Evolutionary conservation across 1,140 invertebrate genomes (phyloP), one percentile per base, ranked within the genome.

Genomic region (Schlechtendalia chinensis): DNA sequence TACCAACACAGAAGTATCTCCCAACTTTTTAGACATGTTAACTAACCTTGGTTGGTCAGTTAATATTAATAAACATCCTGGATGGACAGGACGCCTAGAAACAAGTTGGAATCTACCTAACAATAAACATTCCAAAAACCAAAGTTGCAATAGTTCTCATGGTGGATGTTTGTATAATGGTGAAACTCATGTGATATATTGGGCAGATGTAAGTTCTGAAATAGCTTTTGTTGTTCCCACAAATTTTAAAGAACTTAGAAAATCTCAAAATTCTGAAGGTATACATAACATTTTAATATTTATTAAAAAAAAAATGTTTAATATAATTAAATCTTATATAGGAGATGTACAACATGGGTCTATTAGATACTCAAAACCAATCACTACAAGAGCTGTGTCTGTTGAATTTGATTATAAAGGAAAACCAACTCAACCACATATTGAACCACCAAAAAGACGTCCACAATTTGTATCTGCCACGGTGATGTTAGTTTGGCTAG

Each of bases 181-280:
- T 0, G 87, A 89, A 22, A 89, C 89, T 61, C 88, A 91, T 83
- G 91, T 96, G 1, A 86, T 99, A 5, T 98, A 98, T 87, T 99
- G 96, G 96, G 93, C 96, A n/a, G 97, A 99, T 86, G 93, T 94
- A 0, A 93, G 91, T 39, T 94, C 94, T 2, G 96, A 98, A 88
- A 91, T 98, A 80, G 95, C 96, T 0, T 98, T 98, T 87, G 90
- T 98, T 63, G 93, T 98, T 27, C 96, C 97, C 3, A 94, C 94
- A 5, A 45, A 61, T 87, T 69, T 8, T 85, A 86, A 77, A 24
- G 56, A 39, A 77, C 29, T 1, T 5, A 22, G 11, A 27, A 29
- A 85, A 63, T 27, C 45, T 47, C 75, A 59, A 79, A 79, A 79
- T 1, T 24, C 22, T 63, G 58, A 79, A 47, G 75, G 75, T 79